phyloP scores from a whole-genome alignment of 2,113 vertebrate species.

The Lagopus leucura region DNA sequence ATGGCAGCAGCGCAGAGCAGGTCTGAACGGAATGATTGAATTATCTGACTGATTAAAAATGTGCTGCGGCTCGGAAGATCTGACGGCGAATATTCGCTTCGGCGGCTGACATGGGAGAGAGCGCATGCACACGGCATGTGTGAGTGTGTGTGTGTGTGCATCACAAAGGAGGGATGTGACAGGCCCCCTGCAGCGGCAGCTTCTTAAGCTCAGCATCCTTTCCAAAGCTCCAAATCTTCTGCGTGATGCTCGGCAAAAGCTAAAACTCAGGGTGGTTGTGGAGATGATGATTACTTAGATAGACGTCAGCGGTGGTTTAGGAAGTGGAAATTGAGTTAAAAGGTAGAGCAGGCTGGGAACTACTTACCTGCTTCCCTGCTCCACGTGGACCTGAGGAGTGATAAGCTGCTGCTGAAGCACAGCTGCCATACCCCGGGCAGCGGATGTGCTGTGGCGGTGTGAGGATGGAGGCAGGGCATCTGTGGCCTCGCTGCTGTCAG shows the following conservation, averaged over 20 bases:
- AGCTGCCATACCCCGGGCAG: neutral
- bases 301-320: slow-evolving; percentile 48
- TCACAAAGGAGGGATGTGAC: neutral
- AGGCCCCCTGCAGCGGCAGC: neutral
- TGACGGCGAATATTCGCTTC: neutral
- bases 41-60: slow-evolving; percentile 59
- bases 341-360: slow-evolving; percentile 1
- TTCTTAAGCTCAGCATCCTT: slow-evolving; percentile 37
- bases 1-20: slow-evolving; percentile 32
- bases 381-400: neutral
- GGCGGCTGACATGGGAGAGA: neutral
- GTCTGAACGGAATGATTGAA: slow-evolving; percentile 48
- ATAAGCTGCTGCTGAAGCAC: fast-evolving
- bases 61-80: slow-evolving; percentile 40
- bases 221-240: slow-evolving; percentile 44
- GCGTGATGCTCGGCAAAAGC: neutral
- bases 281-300: slow-evolving; percentile 49
- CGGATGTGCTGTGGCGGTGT: fast-evolving
- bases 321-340: slow-evolving; percentile 38
- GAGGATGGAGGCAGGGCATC: neutral
- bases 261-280: neutral
- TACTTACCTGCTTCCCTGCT: neutral
- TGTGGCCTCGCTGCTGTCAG: neutral
- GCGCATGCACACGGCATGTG: fast-evolving
- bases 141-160: neutral